Evolutionary conservation across 2,113 vertebrate genomes (phyloP).

Genomic region (Clinocottus analis): DNA sequence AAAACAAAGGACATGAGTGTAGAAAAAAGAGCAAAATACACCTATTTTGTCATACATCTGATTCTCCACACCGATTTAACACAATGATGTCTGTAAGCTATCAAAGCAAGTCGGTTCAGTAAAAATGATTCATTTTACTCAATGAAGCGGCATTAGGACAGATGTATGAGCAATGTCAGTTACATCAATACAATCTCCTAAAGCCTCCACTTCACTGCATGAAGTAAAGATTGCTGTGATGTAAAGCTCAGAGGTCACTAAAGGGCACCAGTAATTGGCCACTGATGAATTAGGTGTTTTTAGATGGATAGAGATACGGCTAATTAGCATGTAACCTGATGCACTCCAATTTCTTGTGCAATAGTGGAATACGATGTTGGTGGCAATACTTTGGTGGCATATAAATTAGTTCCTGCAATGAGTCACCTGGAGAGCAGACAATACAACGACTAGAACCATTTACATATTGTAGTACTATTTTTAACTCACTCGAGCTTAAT

Average conservation of each 20-base stretch:
- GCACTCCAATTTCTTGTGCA: slow-evolving; percentile 48
- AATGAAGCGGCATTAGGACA: slow-evolving; percentile 18
- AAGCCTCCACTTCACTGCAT: background rate
- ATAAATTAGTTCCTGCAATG: slow-evolving; percentile 41
- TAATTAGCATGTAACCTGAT: slow-evolving; percentile 53
- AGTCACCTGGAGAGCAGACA: slow-evolving; percentile 39
- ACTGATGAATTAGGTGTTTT: slow-evolving; percentile 54
- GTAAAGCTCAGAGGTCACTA: slow-evolving; percentile 45
- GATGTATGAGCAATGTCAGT: background rate
- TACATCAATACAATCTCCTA: background rate
- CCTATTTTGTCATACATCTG: background rate
- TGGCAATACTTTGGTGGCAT: slow-evolving; percentile 23
- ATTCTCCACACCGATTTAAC: slow-evolving; percentile 6
- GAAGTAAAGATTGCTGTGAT: slow-evolving; percentile 31
- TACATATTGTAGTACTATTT: slow-evolving; percentile 5
- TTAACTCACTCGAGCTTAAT: background rate
- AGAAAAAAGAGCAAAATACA: background rate
- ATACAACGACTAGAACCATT: slow-evolving; percentile 16
- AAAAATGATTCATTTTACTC: background rate
- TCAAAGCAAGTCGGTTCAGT: background rate
- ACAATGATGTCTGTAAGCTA: background rate
- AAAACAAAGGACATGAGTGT: background rate
- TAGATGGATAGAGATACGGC: background rate
- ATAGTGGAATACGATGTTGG: slow-evolving; percentile 31
- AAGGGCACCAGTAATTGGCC: slow-evolving; percentile 53